These are phyloP conservation scores for Vanacampus margaritifer DNA, from an alignment of 2,113 vertebrate species.

Conservation along the genomic window DNA sequence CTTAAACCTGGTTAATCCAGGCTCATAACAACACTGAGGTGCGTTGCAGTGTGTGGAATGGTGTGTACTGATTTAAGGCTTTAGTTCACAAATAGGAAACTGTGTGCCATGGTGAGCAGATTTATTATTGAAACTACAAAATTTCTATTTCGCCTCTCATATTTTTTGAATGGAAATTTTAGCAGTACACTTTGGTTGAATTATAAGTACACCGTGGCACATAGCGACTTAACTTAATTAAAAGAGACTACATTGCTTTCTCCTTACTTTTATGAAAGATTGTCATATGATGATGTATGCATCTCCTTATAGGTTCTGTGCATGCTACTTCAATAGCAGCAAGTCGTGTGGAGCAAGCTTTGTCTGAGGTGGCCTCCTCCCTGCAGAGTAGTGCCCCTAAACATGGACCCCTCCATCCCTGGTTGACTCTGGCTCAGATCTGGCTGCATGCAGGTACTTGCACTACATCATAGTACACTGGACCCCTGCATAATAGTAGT, in stretches of 20 bases:
- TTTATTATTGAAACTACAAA: slow-evolving; percentile 1
- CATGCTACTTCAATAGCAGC: slow-evolving; percentile 96
- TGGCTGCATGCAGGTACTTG: slow-evolving; percentile 94
- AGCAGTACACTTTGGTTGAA: slow-evolving; percentile 25
- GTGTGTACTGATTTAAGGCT: slow-evolving; percentile 39
- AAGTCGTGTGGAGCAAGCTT: slow-evolving; percentile 94
- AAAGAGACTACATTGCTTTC: background rate
- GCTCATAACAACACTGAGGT: slow-evolving; percentile 39
- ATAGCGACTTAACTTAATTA: slow-evolving; percentile 15
- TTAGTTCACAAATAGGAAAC: slow-evolving; percentile 12
- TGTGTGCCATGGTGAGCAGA: slow-evolving; percentile 19
- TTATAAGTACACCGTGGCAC: slow-evolving; percentile 26
- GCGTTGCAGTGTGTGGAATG: slow-evolving; percentile 35
- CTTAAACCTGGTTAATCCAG: slow-evolving; percentile 31
- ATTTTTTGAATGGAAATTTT: slow-evolving; percentile 12
- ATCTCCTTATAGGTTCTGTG: slow-evolving; percentile 79
- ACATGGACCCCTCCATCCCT: slow-evolving; percentile 93
- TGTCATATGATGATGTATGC: background rate
- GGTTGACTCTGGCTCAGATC: slow-evolving; percentile 99
- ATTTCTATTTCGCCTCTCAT: background rate
- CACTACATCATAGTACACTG: background rate
- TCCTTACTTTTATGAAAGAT: background rate
- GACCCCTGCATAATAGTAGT: too few species aligned
- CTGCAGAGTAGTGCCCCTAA: slow-evolving; percentile 95
- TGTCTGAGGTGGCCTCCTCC: slow-evolving; percentile 94